Evolutionary conservation across 2,797 vertebrate genomes (phyloP).

Genomic region (Pelochelys cantorii): DNA sequence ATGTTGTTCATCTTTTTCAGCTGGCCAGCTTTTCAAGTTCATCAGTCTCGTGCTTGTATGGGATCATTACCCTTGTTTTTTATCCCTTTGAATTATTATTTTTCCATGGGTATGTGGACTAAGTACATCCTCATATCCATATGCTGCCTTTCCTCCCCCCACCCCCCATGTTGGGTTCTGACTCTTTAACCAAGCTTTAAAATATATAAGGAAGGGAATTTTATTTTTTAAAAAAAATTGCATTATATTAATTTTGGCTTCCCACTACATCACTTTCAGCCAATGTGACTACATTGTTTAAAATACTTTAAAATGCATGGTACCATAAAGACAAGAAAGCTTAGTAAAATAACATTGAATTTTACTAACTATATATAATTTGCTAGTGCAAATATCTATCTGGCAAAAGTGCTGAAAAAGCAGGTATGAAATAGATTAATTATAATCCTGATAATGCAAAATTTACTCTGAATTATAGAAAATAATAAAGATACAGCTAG

Average conservation of each 20-base stretch:
- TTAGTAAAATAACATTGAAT: not conserved
- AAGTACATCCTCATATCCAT: not conserved
- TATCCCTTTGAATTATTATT: not conserved
- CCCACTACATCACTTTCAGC: not conserved
- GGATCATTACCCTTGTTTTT: conserved; percentile 11
- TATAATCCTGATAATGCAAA: not conserved
- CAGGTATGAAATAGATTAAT: not conserved
- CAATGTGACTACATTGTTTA: not conserved
- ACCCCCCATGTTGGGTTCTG: not conserved
- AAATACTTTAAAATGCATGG: not conserved
- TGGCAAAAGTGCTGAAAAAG: not conserved
- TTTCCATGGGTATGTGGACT: not conserved
- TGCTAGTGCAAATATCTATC: not conserved
- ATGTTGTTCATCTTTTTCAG: not conserved
- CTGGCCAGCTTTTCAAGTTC: not conserved
- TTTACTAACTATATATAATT: not conserved
- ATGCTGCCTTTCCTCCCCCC: not conserved
- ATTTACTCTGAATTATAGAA: not conserved
- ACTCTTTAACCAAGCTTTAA: not conserved
- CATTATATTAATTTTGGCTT: not conserved
- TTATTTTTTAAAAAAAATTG: too few species aligned
- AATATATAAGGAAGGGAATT: not conserved
- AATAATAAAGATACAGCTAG: not conserved
- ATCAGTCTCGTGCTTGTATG: not conserved
- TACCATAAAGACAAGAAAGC: not conserved